A percentile compares a stretch with the other conserved stretches of the same genome.
phyloP scores from a whole-genome alignment of 2,888 invertebrate species.

The Melinaea menophilus region DNA sequence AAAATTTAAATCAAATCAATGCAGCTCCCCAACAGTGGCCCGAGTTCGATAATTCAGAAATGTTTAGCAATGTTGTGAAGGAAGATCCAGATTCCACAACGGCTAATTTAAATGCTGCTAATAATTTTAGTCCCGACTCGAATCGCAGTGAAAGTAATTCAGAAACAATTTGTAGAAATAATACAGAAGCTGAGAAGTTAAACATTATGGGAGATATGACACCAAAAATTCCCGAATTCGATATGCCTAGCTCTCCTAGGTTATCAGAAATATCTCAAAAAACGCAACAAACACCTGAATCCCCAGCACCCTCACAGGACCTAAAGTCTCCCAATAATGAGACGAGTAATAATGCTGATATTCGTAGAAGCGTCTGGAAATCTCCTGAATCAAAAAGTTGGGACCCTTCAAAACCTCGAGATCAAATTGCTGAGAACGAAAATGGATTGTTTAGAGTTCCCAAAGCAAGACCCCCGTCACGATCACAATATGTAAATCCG shows the following conservation, averaged over 20 bases:
- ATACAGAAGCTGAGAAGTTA: conserved; percentile 54
- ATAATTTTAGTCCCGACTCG: conserved; percentile 74
- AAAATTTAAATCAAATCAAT: conserved; percentile 43
- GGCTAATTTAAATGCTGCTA: conserved; percentile 71
- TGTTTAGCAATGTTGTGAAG: conserved; percentile 78
- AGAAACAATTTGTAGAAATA: conserved; percentile 54
- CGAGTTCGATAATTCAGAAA: conserved; percentile 65
- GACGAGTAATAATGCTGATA: conserved; percentile 47
- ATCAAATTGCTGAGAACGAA: conserved; percentile 61
- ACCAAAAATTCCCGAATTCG: conserved; percentile 66
- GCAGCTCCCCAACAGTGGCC: conserved; percentile 64
- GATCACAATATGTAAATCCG: conserved; percentile 73
- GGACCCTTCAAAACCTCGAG: conserved; percentile 66
- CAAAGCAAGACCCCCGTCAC: conserved; percentile 80
- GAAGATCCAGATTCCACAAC: conserved; percentile 88
- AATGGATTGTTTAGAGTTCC: conserved; percentile 80
- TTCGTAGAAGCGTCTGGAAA: conserved; percentile 67
- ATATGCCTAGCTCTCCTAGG: conserved; percentile 68
- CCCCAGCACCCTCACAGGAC: conserved; percentile 64
- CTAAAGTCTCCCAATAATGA: conserved; percentile 65
- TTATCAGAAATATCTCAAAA: conserved; percentile 69
- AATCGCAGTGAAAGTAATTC: conserved; percentile 72
- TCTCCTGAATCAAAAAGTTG: conserved; percentile 70
- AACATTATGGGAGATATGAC: conserved; percentile 50
- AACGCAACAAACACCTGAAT: conserved; percentile 61